Conservation (phyloP, 1,140 invertebrate genomes). For the Helicoverpa armigera region DNA sequence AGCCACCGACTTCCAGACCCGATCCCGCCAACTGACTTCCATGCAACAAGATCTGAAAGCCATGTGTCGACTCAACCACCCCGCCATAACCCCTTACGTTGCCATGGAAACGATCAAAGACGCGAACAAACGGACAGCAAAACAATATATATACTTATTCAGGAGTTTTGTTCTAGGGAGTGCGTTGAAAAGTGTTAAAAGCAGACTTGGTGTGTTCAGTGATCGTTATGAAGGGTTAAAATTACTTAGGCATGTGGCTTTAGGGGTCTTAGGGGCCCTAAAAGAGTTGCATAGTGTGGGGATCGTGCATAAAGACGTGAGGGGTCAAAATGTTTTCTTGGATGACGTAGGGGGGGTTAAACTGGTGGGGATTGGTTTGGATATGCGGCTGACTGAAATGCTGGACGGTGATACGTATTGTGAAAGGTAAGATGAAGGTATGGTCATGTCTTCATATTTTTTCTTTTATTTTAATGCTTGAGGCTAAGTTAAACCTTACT, state of each 20-base stretch:
- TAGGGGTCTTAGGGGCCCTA: slow-evolving; percentile 89
- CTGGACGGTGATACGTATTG: slow-evolving; percentile 69
- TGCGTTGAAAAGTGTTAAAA: slow-evolving; percentile 69
- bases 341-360: slow-evolving; percentile 72
- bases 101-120: slow-evolving; percentile 88
- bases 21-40: slow-evolving; percentile 78
- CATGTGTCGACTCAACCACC: slow-evolving; percentile 89
- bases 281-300: slow-evolving; percentile 77
- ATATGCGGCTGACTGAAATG: slow-evolving; percentile 71
- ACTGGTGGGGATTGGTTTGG: slow-evolving; percentile 72
- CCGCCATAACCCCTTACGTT: slow-evolving; percentile 90
- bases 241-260: slow-evolving; percentile 88
- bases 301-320: slow-evolving; percentile 74
- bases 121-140: slow-evolving; percentile 85
- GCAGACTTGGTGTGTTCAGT: slow-evolving; percentile 61
- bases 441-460: slow-evolving; percentile 31
- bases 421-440: slow-evolving; percentile 70
- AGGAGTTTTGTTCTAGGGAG: slow-evolving; percentile 88
- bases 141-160: slow-evolving; percentile 86
- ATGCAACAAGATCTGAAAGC: slow-evolving; percentile 92
- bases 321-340: slow-evolving; percentile 76
- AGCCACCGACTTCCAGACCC: slow-evolving; percentile 68
- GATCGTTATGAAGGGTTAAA: slow-evolving; percentile 87
- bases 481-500: too few relatives aligned
- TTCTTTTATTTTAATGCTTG: slow-evolving; percentile 2